These are phyloP conservation scores for Limnephilus auricula DNA, from an alignment of 2,888 invertebrate species.

Conservation along the genomic window DNA sequence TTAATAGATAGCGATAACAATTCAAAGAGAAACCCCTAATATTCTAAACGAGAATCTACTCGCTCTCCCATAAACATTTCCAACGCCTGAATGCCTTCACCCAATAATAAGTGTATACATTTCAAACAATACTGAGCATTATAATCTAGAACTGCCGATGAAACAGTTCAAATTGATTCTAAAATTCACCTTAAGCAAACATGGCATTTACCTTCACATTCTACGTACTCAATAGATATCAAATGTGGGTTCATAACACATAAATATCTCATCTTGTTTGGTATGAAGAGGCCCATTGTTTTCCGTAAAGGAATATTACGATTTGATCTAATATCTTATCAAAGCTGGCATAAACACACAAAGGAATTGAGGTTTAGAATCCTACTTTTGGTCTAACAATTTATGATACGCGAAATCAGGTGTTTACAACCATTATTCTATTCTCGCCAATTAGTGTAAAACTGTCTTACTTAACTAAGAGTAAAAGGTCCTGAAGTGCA, in stretches of 20 bases:
- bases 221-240: not conserved
- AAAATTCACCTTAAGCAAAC: not conserved
- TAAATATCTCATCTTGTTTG: not conserved
- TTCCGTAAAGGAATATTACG: not conserved
- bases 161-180: not conserved
- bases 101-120: not conserved
- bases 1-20: not conserved
- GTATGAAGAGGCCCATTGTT: not conserved
- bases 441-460: not conserved
- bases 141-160: not conserved
- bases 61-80: not conserved
- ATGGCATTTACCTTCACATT: not conserved
- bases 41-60: not conserved
- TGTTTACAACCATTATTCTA: not conserved
- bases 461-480: too few relatives aligned
- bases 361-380: not conserved
- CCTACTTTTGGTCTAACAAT: not conserved
- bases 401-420: not conserved
- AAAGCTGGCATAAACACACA: not conserved
- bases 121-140: not conserved
- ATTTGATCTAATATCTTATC: not conserved
- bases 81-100: not conserved
- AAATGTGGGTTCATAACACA: not conserved
- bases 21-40: not conserved
- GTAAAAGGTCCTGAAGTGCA: too few relatives aligned